Conservation (phyloP, 2,797 vertebrate species). For the Epinephelus awoara region DNA sequence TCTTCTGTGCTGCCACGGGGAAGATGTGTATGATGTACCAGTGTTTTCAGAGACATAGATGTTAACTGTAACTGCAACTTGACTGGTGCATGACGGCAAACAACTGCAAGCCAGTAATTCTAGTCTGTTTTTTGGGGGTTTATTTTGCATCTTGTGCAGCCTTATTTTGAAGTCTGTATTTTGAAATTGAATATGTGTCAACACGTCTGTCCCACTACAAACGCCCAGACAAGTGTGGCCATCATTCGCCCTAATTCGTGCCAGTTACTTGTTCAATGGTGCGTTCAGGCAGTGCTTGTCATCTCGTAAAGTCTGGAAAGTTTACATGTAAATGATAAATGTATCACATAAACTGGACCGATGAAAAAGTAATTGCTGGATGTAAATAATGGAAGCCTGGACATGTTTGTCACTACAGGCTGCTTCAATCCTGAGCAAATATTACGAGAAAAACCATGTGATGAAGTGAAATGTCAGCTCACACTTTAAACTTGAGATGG, state of each 20-base stretch:
- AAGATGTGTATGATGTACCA: no score
- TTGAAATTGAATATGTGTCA: constrained; percentile 5
- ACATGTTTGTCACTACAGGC: not conserved
- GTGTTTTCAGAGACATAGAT: no score
- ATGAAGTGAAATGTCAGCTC: not conserved
- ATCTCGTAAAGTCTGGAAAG: constrained; percentile 16
- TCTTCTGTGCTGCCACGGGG: no score
- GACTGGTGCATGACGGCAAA: no score
- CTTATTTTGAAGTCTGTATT: not conserved
- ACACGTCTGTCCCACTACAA: not conserved
- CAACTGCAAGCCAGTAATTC: no score
- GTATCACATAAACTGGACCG: constrained; percentile 32
- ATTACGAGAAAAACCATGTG: not conserved
- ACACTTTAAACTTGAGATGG: not conserved
- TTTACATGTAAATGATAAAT: constrained; percentile 17
- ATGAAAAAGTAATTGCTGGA: not conserved
- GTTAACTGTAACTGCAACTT: no score
- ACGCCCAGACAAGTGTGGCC: not conserved
- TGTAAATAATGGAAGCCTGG: not conserved
- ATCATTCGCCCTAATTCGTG: not conserved
- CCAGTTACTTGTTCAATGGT: constrained; percentile 6
- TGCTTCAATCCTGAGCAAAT: not conserved
- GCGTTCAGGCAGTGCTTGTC: not conserved
- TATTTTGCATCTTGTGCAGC: no score
- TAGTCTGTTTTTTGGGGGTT: no score